phyloP scores from a whole-genome alignment of 2,113 vertebrate genomes.

The Trichomycterus rosablanca region DNA sequence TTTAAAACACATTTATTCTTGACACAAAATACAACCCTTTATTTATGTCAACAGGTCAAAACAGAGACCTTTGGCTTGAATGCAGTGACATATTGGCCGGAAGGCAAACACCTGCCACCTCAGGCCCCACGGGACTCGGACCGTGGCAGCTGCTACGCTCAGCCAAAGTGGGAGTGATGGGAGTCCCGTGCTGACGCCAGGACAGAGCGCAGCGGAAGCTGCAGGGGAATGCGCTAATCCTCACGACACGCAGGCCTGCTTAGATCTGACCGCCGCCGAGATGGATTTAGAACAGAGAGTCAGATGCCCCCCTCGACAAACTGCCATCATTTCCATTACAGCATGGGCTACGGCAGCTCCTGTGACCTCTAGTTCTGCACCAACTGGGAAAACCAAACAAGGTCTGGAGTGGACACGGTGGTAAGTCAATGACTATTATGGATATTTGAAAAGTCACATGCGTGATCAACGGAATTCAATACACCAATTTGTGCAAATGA shows the following conservation, averaged over 20 bases:
- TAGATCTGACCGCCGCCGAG: constrained; percentile 32
- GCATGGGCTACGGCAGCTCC: constrained; percentile 16
- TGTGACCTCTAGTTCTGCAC: constrained; percentile 26
- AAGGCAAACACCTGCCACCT: constrained; percentile 32
- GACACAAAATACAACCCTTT: neutral
- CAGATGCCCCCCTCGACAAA: constrained; percentile 23
- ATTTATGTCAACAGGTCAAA: neutral
- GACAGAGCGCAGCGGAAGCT: constrained; percentile 16
- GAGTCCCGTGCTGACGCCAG: constrained; percentile 30
- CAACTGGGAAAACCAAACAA: neutral
- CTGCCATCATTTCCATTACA: constrained; percentile 43
- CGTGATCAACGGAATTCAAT: neutral
- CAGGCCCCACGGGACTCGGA: constrained; percentile 6
- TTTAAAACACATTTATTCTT: neutral
- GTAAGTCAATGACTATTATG: neutral
- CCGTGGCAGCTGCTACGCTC: constrained; percentile 34
- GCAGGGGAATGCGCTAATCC: constrained; percentile 30
- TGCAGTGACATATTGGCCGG: constrained; percentile 10
- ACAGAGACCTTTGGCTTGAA: neutral
- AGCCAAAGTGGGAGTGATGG: constrained; percentile 27
- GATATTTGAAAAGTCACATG: neutral
- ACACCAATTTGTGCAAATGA: neutral
- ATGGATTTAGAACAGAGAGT: constrained; percentile 44
- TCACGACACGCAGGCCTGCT: constrained; percentile 21
- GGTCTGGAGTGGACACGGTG: neutral